Evolutionary conservation across 2,113 vertebrate genomes (phyloP).

Genomic region (Phainopepla nitens): DNA sequence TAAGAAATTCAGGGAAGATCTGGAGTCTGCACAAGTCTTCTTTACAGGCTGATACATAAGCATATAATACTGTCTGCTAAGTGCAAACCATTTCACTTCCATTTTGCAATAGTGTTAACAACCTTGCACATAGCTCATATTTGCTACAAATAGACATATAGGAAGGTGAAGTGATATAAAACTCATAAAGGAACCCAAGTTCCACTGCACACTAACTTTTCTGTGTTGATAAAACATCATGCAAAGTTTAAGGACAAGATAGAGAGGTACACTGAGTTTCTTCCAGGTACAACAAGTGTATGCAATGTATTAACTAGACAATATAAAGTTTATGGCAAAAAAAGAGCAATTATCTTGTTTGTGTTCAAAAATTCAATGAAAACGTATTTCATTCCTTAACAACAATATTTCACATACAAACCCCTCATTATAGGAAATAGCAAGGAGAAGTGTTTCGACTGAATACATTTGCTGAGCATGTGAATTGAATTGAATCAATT

Average conservation of each 20-base stretch:
- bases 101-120: background rate
- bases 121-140: background rate
- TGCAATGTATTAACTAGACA: background rate
- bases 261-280: background rate
- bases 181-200: background rate
- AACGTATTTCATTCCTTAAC: background rate
- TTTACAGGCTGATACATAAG: background rate
- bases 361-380: background rate
- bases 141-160: background rate
- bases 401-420: background rate
- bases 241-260: background rate
- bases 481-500: conserved; percentile 19
- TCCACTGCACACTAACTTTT: background rate
- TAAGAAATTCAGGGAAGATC: background rate
- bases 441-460: background rate
- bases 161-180: background rate
- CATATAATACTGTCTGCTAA: background rate
- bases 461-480: background rate
- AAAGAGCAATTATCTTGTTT: background rate
- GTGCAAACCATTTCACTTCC: background rate
- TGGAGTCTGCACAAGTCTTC: background rate
- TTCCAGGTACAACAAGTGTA: background rate
- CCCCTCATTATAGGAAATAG: background rate
- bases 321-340: background rate
- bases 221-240: background rate